Conservation (phyloP, 2,113 vertebrate genomes). For the Struthidea cinerea region DNA sequence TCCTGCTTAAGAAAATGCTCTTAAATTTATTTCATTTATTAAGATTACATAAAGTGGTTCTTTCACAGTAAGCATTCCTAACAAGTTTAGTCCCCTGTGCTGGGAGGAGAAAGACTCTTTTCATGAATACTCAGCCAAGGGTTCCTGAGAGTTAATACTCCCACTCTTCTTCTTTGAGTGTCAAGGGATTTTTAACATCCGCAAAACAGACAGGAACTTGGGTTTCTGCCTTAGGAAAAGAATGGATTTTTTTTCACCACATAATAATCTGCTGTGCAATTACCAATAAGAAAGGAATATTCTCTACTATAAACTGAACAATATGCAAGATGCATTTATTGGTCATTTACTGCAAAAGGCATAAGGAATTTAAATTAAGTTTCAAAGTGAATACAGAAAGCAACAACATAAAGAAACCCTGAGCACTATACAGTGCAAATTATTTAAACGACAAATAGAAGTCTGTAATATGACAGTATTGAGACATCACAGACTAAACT, state of each 20-base stretch:
- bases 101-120: constrained; percentile 71
- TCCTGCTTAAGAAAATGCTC: constrained; percentile 44
- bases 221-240: constrained; percentile 78
- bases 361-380: constrained; percentile 74
- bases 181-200: constrained; percentile 84
- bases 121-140: constrained; percentile 71
- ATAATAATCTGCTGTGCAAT: constrained; percentile 76
- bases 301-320: constrained; percentile 70
- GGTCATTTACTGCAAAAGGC: constrained; percentile 46
- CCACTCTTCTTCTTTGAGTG: constrained; percentile 79
- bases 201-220: constrained; percentile 82
- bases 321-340: constrained; percentile 66
- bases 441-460: constrained; percentile 4
- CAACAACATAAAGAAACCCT: constrained; percentile 42
- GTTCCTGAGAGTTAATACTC: constrained; percentile 78
- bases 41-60: constrained; percentile 70
- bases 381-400: constrained; percentile 30
- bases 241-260: constrained; percentile 75
- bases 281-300: constrained; percentile 79
- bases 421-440: not conserved
- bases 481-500: not conserved
- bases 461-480: not conserved
- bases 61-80: constrained; percentile 68
- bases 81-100: constrained; percentile 53
- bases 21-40: constrained; percentile 68